Evolutionary conservation across 1,140 invertebrate species (phyloP), one percentile per base, ranked within the genome.

Genomic region (Ceratina australensis): DNA sequence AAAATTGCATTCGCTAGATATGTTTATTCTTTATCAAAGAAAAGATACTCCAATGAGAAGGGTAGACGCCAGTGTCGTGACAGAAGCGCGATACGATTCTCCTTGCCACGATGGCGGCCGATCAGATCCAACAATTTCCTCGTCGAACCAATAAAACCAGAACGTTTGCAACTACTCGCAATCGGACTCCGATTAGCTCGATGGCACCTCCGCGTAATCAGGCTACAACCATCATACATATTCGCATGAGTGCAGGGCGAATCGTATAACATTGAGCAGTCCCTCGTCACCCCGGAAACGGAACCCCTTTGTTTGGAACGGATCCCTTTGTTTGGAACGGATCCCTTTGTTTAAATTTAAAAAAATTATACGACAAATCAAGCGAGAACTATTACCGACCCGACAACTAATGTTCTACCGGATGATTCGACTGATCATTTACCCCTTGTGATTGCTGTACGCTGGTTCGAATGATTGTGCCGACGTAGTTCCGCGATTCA

Each of bases 191-290:
- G 69, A 52, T 65, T 67, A 74, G 63, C 71, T 83, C 77, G 71
- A 42, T 72, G 66, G 49, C 66, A 82, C 42, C 59, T 83, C 28
- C 68, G 59, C 75, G 60, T 57, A 76, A 47, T 76, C 82, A 72
- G 56, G 76, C 79, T 63, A 84, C 82, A 77, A 84, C 65, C 57
- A 26, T 83, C 79, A 79, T 81, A 78, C 81, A 81, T 84, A 76
- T 82, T 76, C 77, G 69, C 71, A 80, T 72, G 65, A 63, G 22
- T 83, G 75, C 63, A 83, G 59, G 74, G 59, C 72, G 72, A 50
- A 72, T 78, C 72, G 57, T 13, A 20, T 22, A 47, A 68, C 22
- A 4, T 49, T 56, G 59, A 15, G 7, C 15, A 42, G 33, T 42
- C 33, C 33, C 8, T 42, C 33, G 33, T 42, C 33, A 33, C 28